Evolutionary conservation across 2,113 vertebrate genomes (phyloP).

Genomic region (Semicossyphus pulcher): DNA sequence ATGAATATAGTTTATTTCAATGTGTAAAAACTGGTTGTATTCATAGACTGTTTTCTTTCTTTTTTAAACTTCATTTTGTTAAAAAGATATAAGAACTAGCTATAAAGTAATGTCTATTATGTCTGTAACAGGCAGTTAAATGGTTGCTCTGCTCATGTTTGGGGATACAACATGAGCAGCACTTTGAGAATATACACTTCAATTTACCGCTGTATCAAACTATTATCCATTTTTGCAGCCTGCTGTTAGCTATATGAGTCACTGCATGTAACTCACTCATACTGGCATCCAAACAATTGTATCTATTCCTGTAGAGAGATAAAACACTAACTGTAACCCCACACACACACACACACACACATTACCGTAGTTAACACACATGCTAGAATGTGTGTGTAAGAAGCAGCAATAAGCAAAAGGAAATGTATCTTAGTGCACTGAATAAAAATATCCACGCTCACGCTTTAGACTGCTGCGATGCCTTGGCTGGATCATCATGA

Average conservation of each 20-base stretch:
- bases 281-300: slow-evolving; percentile 31
- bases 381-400: slow-evolving; percentile 59
- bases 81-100: background rate
- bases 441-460: slow-evolving; percentile 27
- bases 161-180: background rate
- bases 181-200: slow-evolving; percentile 2
- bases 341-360: slow-evolving; percentile 24
- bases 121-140: background rate
- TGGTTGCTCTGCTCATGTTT: slow-evolving; percentile 4
- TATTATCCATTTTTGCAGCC: slow-evolving; percentile 1
- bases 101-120: slow-evolving; percentile 14
- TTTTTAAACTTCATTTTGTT: background rate
- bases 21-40: slow-evolving; percentile 16
- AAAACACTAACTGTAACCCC: slow-evolving; percentile 44
- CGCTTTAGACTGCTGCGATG: slow-evolving; percentile 54
- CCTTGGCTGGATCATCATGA: slow-evolving; percentile 50
- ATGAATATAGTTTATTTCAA: slow-evolving; percentile 19
- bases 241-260: slow-evolving; percentile 28
- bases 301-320: slow-evolving; percentile 39
- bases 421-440: slow-evolving; percentile 59
- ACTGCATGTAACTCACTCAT: slow-evolving; percentile 59
- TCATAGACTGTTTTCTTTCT: background rate
- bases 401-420: slow-evolving; percentile 60
- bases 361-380: slow-evolving; percentile 47
- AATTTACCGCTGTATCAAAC: slow-evolving; percentile 8